phyloP scores from a whole-genome alignment of 2,797 vertebrate species.

The Crenichthys baileyi region DNA sequence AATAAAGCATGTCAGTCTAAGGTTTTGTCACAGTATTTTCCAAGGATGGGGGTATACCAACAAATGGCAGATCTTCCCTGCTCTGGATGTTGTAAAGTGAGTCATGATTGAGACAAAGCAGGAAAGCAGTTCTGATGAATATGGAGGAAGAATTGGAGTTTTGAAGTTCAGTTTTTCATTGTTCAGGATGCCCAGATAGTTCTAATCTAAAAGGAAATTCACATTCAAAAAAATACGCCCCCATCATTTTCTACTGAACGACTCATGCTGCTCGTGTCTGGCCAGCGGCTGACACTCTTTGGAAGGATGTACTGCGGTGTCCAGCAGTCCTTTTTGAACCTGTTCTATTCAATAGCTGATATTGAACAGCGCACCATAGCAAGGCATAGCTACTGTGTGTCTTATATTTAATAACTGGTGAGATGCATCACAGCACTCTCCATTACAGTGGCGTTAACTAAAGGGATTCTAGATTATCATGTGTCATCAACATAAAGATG shows the following conservation, averaged over 20 bases:
- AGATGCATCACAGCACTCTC: neutral
- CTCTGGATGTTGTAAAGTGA: neutral
- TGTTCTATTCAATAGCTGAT: neutral
- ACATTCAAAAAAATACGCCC: neutral
- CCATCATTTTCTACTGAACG: neutral
- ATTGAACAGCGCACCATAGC: neutral
- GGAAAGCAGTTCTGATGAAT: neutral
- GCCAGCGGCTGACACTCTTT: neutral
- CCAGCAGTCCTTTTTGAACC: neutral
- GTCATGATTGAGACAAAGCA: neutral
- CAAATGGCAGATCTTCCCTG: neutral
- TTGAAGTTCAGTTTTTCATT: neutral
- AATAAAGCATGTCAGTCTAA: neutral
- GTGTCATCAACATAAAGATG: neutral
- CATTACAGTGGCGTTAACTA: neutral
- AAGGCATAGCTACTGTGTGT: neutral
- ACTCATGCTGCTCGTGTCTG: neutral
- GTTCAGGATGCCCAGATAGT: neutral
- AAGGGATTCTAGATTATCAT: neutral
- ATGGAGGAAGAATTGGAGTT: neutral
- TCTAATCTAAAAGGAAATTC: neutral
- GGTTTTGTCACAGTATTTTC: neutral
- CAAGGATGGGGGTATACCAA: neutral
- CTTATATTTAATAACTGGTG: neutral
- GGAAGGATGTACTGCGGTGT: neutral